Percentiles rank a stretch among this genome's conserved stretches.
These are phyloP conservation scores for Pipistrellus kuhlii DNA, from an alignment of 2,797 vertebrate genomes.

Conservation along the genomic window DNA sequence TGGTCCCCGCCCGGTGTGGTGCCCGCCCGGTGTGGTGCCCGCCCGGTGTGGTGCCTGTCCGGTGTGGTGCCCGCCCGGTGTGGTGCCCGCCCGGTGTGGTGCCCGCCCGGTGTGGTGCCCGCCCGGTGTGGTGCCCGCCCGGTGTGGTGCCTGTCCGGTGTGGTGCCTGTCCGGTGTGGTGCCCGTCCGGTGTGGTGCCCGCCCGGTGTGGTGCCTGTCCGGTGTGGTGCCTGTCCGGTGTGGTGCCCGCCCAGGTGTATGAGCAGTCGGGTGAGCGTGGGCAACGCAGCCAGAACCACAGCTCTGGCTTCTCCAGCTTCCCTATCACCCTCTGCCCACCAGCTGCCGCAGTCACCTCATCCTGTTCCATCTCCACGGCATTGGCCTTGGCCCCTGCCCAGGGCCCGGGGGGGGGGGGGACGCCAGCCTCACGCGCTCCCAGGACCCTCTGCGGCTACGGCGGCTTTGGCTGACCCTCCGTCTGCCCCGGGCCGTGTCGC, in stretches of 20 bases:
- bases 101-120: too few relatives aligned
- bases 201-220: too few relatives aligned
- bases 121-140: too few relatives aligned
- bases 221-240: too few relatives aligned
- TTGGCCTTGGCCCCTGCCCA: not conserved
- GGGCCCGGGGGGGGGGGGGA: not conserved
- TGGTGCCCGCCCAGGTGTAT: not conserved
- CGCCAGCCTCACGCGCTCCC: conserved; percentile 36
- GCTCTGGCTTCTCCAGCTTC: not conserved
- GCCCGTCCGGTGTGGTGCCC: too few relatives aligned
- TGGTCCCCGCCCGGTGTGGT: not conserved
- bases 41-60: too few relatives aligned
- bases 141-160: too few relatives aligned
- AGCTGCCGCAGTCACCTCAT: conserved; percentile 62
- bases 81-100: too few relatives aligned
- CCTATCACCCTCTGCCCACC: not conserved
- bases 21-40: too few relatives aligned
- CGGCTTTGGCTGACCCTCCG: conserved; percentile 31
- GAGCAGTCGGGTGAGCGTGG: rapidly evolving
- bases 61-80: too few relatives aligned
- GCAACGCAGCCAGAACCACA: not conserved
- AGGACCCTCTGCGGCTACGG: not conserved
- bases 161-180: too few relatives aligned
- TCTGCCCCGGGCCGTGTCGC: not conserved
- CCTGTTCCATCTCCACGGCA: not conserved